A percentile compares a stretch with the other conserved stretches of the same genome.
Evolutionary conservation across 1,140 invertebrate genomes (phyloP).

Genomic region (Scaptodrosophila lebanonensis): DNA sequence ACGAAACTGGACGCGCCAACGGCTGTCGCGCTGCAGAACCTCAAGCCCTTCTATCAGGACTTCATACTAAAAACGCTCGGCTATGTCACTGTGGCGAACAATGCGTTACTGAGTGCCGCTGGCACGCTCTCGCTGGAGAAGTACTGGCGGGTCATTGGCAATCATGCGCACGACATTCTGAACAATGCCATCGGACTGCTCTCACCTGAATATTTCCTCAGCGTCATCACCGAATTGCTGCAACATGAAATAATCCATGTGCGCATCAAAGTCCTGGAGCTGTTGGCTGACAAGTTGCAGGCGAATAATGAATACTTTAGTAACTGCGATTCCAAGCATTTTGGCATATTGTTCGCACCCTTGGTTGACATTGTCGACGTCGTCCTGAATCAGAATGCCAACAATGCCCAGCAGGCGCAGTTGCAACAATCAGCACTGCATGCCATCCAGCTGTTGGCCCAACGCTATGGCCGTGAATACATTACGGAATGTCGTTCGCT

Average conservation of each 20-base stretch:
- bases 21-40: neutral
- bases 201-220: slow-evolving; percentile 86
- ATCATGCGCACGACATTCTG: slow-evolving; percentile 86
- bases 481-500: slow-evolving; percentile 83
- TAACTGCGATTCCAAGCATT: slow-evolving; percentile 77
- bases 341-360: slow-evolving; percentile 81
- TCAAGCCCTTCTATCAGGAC: slow-evolving; percentile 79
- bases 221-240: slow-evolving; percentile 85
- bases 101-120: slow-evolving; percentile 70
- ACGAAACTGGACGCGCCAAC: slow-evolving; percentile 78
- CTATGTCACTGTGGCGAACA: slow-evolving; percentile 82
- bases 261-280: slow-evolving; percentile 87
- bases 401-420: slow-evolving; percentile 79
- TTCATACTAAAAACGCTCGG: slow-evolving; percentile 83
- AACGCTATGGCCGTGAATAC: slow-evolving; percentile 81
- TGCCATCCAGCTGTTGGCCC: slow-evolving; percentile 88
- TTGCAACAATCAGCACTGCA: slow-evolving; percentile 89
- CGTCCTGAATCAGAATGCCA: slow-evolving; percentile 78
- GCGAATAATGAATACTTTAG: slow-evolving; percentile 81
- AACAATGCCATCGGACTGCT: slow-evolving; percentile 88
- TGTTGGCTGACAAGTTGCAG: slow-evolving; percentile 88
- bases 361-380: slow-evolving; percentile 82
- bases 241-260: slow-evolving; percentile 83
- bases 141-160: slow-evolving; percentile 88
- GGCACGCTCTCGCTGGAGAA: slow-evolving; percentile 78